Base-by-base conservation (phyloP, 2,888 invertebrate genomes). In the Arrhopalites spinosus region DNA sequence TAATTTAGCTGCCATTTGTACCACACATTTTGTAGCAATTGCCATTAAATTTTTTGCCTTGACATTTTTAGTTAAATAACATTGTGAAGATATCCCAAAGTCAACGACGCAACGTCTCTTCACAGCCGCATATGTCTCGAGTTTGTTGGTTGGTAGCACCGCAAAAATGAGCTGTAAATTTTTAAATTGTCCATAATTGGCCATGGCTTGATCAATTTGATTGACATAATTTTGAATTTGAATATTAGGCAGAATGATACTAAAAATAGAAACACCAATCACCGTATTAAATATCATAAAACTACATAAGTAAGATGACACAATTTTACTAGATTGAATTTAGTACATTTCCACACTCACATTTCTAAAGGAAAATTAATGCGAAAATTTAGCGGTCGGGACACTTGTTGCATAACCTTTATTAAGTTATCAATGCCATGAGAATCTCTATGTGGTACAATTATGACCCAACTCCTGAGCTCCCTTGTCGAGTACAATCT, bases 1-100 rank as follows among this genome's bases (percentile, higher is more conserved):
- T 36, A 97, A 86, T 83, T 89, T 89, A 80, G 87, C 87, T 81
- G 87, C 87, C 76, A 89, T 84, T 83, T 89, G 89, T 50, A 89
- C 86, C 17, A 87, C 87, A 43, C 88, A 86, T 83, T 89, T 89
- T 0, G 88, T 82, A 1, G 78, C 79, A 45, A 82, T 80, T 0
- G 79, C 78, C 81, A 81, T 80, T 11, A 78, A 45, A 29, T 77
- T 77, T 63, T 78, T 81, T 1, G 79, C 64, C 8, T 50, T 27
- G 0, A 80, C 76, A 53, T 81, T 81, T 45, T 76, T 81, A 7
- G 78, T 27, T 0, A 81, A 56, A 17, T 79, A 78, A 29, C 82
- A 81, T 71, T 82, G 82, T 11, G 81, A 81, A 11, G 74, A 61
- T 20, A 81, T 77, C 78, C 78, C 78, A 27, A 68, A 76, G 23